Evolutionary conservation across 2,113 vertebrate genomes (phyloP), one percentile per base, ranked within the genome.

Genomic region (Lipophrys pholis): DNA sequence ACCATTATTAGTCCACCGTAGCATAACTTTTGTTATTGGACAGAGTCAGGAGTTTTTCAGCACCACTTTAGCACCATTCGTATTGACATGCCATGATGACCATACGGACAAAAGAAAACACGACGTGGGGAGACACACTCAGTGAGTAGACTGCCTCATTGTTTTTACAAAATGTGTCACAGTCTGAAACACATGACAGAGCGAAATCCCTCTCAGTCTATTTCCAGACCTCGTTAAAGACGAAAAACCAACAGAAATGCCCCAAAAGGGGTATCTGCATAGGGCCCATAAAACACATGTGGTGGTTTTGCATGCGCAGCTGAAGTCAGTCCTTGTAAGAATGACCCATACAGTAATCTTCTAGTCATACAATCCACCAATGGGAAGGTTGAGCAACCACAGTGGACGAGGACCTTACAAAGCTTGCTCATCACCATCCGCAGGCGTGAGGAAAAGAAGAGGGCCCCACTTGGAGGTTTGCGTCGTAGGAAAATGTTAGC

Each of bases 401-500:
- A 46, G 41, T 36, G 36, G 50, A 78, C 49, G 61, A 62, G 55
- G 49, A 78, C 49, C 43, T 80, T 50, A 51, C 46, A 72, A 64
- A 78, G 41, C 62, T 68, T 79, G 67, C 70, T 79, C 73, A 86
- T 90, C 85, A 82, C 79, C 60, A 49, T 80, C 74, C 45, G 57
- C 48, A 63, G 62, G 55, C 58, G 38, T 7, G 30, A 80, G 72
- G 56, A 82, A 40, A 68, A 85, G 73, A 78, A 79, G 66, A 78
- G 85, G 77, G 80, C 83, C 80, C 77, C 76, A 88, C 82, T 92
- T 90, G 86, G 86, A 91, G 82, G 85, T 75, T 91, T 83, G 81
- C 54, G 75, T 81, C 45, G 51, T 84, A 86, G 93, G 92, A 93
- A 93, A 92, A 93, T 91, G 90, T 90, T 87, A 80, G 87, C 75